phyloP scores from a whole-genome alignment of 1,140 invertebrate species.

The Sycophila sp. region DNA sequence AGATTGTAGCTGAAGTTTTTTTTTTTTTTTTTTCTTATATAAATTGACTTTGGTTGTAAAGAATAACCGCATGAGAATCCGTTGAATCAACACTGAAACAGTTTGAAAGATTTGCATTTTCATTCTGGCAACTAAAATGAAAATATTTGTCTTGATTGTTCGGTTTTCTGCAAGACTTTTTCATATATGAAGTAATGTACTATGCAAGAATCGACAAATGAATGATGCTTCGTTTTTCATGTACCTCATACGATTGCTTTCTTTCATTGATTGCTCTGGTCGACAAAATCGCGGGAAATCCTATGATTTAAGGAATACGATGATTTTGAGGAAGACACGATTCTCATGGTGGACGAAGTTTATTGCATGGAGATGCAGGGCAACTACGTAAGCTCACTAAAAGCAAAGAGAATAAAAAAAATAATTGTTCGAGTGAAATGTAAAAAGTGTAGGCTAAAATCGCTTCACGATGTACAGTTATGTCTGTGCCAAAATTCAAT shows the following conservation, averaged over 20 bases:
- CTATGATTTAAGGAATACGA: slow-evolving; percentile 54
- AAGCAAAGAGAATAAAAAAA: background rate
- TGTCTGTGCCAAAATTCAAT: background rate
- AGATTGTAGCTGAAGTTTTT: slow-evolving; percentile 28
- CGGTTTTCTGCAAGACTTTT: slow-evolving; percentile 9
- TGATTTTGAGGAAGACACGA: slow-evolving; percentile 61
- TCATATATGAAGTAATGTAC: background rate
- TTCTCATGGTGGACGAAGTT: slow-evolving; percentile 61
- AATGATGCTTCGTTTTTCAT: background rate
- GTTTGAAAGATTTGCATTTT: slow-evolving; percentile 21
- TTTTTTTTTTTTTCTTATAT: no score
- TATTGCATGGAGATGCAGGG: slow-evolving; percentile 59
- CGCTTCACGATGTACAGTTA: background rate
- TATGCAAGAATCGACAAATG: background rate
- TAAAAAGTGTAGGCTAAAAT: slow-evolving; percentile 23
- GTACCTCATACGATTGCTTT: slow-evolving; percentile 22
- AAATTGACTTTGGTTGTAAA: slow-evolving; percentile 17
- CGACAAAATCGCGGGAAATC: slow-evolving; percentile 42
- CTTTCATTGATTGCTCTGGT: slow-evolving; percentile 27
- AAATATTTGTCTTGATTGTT: slow-evolving; percentile 18
- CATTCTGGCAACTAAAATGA: slow-evolving; percentile 14
- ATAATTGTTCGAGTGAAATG: background rate
- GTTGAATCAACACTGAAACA: slow-evolving; percentile 15
- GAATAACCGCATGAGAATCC: slow-evolving; percentile 36
- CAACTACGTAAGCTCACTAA: slow-evolving; percentile 59